A percentile compares a stretch with the other conserved stretches of the same genome.
These are phyloP conservation scores for Neria commutata DNA, from an alignment of 2,888 invertebrate species.

Conservation along the genomic window DNA sequence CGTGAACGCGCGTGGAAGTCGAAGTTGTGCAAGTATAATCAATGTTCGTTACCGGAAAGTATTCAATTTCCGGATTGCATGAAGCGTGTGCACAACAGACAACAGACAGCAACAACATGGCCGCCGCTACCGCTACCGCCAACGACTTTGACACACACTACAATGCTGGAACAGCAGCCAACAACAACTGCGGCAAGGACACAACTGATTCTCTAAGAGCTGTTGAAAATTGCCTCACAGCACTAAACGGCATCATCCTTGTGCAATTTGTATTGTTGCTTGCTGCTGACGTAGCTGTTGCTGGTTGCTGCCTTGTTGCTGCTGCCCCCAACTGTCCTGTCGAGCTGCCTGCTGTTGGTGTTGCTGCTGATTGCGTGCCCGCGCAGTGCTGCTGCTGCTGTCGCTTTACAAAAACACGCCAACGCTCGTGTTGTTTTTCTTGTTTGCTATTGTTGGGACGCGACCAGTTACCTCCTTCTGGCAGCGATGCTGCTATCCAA, in stretches of 20 bases:
- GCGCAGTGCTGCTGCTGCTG: background rate
- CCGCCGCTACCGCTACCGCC: constrained; percentile 4
- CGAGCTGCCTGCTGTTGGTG: too few species aligned
- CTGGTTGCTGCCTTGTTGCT: constrained; percentile 9
- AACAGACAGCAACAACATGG: constrained; percentile 15
- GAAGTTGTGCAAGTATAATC: constrained; percentile 41
- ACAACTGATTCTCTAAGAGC: background rate
- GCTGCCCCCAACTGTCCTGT: background rate
- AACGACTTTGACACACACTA: background rate
- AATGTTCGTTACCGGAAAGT: constrained; percentile 54
- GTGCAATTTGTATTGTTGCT: constrained; percentile 20
- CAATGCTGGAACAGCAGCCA: constrained; percentile 11
- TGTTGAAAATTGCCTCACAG: constrained; percentile 8
- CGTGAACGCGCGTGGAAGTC: too few species aligned
- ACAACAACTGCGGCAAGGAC: background rate
- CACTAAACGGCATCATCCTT: constrained; percentile 1
- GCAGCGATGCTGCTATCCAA: too few species aligned
- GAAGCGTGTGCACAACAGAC: constrained; percentile 37
- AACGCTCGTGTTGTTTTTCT: background rate
- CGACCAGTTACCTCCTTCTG: too few species aligned
- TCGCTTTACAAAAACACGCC: background rate
- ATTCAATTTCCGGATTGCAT: constrained; percentile 53
- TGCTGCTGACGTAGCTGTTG: constrained; percentile 7
- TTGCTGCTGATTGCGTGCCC: background rate
- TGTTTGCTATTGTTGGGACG: constrained; percentile 2